Evolutionary conservation across 2,797 vertebrate species (phyloP), one percentile per base, ranked within the genome.

Genomic region (Fringilla coelebs): DNA sequence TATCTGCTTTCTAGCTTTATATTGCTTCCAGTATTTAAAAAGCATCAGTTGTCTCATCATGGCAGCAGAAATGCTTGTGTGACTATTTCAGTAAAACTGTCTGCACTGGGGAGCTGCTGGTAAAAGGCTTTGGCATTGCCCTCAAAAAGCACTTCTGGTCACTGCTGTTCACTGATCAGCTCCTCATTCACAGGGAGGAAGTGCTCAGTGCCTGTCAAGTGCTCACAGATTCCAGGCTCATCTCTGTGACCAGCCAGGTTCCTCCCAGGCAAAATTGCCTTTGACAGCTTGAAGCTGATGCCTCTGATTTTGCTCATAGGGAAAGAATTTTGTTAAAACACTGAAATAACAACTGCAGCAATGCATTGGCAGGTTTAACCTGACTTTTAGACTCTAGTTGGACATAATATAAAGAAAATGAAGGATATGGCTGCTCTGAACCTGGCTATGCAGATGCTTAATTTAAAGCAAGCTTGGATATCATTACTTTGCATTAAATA

Each of bases 241-340:
- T 86, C 62, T 70, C 48, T 0, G 2, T 80, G 66, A 93, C 90
- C 88, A 88, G 79, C 22, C 91, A 72, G 26, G 40, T 78, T 57
- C 76, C 81, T 94, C 54, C 51, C 32, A 84, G 80, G 85, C 73
- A 94, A 90, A 96, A 95, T 45, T 24, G 55, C 54, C 76, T 89
- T 66, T 91, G 91, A 92, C 85, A 96, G 89, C 51, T 90, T 85
- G 91, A 93, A 95, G 73, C 65, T 84, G 79, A 83, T 78, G 62
- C n/a, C 58, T 85, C 80, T 93, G 77, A 91, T 86, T 94, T 90
- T 78, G 73, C 70, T 94, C 84, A 72, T 43, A 88, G 70, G 70
- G 89, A 68, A 89, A 76, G 11, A 81, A 72, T 84, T 72, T 55
- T 73, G 17, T 62, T 75, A 80, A 91, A 94, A 68, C 43, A 78